These are phyloP conservation scores for Heliornis fulica DNA, from an alignment of 2,113 vertebrate genomes.

Conservation along the genomic window DNA sequence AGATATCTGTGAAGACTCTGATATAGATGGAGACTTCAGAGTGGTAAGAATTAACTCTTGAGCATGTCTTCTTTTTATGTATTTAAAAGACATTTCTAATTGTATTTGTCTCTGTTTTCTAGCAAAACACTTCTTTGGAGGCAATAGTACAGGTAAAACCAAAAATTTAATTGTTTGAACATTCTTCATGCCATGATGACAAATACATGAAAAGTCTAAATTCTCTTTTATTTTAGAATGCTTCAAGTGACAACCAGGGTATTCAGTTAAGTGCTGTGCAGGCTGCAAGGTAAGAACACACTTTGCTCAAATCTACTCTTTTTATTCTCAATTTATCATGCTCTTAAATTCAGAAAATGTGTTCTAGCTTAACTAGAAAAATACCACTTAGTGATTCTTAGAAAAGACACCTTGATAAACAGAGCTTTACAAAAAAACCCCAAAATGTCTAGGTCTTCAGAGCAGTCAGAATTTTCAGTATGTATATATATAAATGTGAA, in stretches of 20 bases:
- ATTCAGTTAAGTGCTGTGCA: constrained; percentile 97
- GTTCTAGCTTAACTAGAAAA: neutral
- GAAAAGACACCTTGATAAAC: neutral
- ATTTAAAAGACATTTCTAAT: neutral
- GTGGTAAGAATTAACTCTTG: constrained; percentile 77
- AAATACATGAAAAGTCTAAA: neutral
- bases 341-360: neutral
- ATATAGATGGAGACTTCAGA: constrained; percentile 93
- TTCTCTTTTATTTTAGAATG: constrained; percentile 81
- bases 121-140: constrained; percentile 99
- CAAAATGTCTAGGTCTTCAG: neutral
- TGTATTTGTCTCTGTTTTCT: constrained; percentile 21
- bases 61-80: neutral
- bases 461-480: neutral
- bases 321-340: neutral
- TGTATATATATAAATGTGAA: neutral
- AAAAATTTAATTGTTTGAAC: neutral
- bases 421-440: neutral
- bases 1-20: constrained; percentile 95
- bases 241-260: constrained; percentile 98
- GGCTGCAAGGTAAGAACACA: constrained; percentile 87
- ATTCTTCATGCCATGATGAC: neutral
- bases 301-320: neutral
- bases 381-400: neutral
- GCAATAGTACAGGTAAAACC: constrained; percentile 96